phyloP scores from a whole-genome alignment of 2,797 vertebrate species.

The Syngnathus rostellatus region DNA sequence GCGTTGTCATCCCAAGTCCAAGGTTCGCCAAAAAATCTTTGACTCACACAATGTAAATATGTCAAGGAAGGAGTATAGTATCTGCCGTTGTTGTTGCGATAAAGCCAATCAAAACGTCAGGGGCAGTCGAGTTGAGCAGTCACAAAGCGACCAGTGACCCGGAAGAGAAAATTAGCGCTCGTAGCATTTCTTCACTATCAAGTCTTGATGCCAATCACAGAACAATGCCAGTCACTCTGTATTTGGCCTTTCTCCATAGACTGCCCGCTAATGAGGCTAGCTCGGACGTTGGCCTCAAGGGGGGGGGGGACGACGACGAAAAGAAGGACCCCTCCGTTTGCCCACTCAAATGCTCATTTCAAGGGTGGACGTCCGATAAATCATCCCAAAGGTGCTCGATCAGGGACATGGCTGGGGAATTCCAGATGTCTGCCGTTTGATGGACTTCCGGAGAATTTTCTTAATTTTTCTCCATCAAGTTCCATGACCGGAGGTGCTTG shows the following conservation, averaged over 20 bases:
- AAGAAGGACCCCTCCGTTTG: neutral
- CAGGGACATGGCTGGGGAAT: too few relatives aligned
- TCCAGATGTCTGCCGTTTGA: too few relatives aligned
- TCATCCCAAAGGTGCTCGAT: too few relatives aligned
- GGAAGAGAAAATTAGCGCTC: constrained; percentile 34
- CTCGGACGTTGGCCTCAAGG: constrained; percentile 17
- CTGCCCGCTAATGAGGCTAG: constrained; percentile 55
- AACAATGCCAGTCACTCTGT: constrained; percentile 68
- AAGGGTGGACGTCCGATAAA: constrained; percentile 4
- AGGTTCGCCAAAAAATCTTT: too few relatives aligned
- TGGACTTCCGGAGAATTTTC: too few relatives aligned
- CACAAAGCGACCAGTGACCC: constrained; percentile 63
- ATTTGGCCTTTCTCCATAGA: constrained; percentile 56
- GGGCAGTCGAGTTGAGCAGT: constrained; percentile 1
- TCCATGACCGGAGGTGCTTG: constrained; percentile 9
- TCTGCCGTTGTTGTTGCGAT: neutral
- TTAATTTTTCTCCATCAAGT: neutral
- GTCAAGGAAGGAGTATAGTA: neutral
- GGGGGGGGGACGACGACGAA: neutral
- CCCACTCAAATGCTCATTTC: constrained; percentile 15
- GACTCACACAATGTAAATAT: too few relatives aligned
- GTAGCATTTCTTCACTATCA: constrained; percentile 9
- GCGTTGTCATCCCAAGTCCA: too few relatives aligned
- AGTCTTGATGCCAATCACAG: constrained; percentile 54
- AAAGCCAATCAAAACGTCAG: constrained; percentile 21